Evolutionary conservation across 1,140 invertebrate species (phyloP).

Genomic region (Eurosta solidaginis): DNA sequence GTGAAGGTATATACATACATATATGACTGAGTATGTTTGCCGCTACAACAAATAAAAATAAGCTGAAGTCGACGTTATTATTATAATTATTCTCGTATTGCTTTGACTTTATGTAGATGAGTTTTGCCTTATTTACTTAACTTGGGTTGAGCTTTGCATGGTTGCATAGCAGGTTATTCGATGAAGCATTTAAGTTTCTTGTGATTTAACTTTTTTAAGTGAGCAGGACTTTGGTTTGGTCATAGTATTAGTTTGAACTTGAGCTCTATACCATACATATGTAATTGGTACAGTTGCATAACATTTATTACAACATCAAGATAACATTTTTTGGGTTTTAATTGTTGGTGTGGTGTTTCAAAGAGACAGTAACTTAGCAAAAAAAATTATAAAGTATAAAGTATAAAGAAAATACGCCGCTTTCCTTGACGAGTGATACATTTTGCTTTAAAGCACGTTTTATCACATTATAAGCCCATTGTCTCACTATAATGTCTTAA

Average conservation of each 20-base stretch:
- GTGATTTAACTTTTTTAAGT: conserved; percentile 35
- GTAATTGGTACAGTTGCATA: conserved; percentile 44
- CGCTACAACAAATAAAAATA: not conserved
- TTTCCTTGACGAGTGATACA: too few species aligned
- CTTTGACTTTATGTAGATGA: not conserved
- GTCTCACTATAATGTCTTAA: too few species aligned
- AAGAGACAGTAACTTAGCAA: not conserved
- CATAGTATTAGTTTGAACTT: conserved; percentile 56
- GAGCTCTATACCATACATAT: conserved; percentile 60
- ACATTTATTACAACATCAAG: conserved; percentile 36
- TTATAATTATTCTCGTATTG: not conserved
- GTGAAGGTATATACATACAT: conserved; percentile 26
- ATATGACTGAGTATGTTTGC: not conserved
- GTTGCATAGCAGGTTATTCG: conserved; percentile 27
- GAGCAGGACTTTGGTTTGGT: conserved; percentile 1
- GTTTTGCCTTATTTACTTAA: not conserved
- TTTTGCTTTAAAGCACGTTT: too few species aligned
- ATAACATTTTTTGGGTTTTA: conserved; percentile 6
- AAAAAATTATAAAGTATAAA: too few species aligned
- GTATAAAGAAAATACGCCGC: too few species aligned
- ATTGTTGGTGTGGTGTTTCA: not conserved
- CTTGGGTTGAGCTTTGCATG: conserved; percentile 11
- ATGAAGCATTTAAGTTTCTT: conserved; percentile 39
- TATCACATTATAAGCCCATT: too few species aligned
- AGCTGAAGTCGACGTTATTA: not conserved